Evolutionary conservation across 1,140 invertebrate genomes (phyloP).

Genomic region (Magallana gigas): DNA sequence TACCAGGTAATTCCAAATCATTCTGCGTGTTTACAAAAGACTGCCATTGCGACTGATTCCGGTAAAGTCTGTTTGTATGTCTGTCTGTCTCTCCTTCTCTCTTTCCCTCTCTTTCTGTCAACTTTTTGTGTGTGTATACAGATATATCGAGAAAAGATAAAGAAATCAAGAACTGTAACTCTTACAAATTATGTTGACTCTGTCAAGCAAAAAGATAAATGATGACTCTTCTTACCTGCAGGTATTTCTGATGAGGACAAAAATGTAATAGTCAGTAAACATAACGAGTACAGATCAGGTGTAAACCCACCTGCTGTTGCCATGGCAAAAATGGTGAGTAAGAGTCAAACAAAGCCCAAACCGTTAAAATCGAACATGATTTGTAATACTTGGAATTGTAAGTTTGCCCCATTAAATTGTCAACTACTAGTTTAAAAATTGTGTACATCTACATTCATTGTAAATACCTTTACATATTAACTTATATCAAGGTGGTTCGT

Average conservation of each 20-base stretch:
- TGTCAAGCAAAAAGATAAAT: too few species aligned
- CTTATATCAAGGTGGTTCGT: too few species aligned
- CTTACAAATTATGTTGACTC: too few species aligned
- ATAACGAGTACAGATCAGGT: conserved; percentile 17
- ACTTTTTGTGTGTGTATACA: too few species aligned
- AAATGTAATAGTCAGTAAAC: conserved; percentile 3
- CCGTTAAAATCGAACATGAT: too few species aligned
- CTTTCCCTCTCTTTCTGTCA: background rate
- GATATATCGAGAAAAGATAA: too few species aligned
- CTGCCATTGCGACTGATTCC: background rate
- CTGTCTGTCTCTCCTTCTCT: background rate
- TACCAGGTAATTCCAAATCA: background rate
- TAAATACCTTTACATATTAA: background rate
- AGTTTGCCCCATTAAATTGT: too few species aligned
- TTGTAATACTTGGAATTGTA: too few species aligned
- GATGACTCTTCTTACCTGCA: background rate
- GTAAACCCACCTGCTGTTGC: background rate
- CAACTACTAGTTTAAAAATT: too few species aligned
- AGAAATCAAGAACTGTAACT: too few species aligned
- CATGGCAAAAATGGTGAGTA: conserved; percentile 33
- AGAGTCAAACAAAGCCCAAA: too few species aligned
- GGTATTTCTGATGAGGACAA: background rate
- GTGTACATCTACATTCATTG: too few species aligned
- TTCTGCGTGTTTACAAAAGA: background rate
- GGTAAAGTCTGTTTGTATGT: background rate